Conservation (phyloP, 64 coral and sea anemone species). For the Catalaphyllia jardinei region DNA sequence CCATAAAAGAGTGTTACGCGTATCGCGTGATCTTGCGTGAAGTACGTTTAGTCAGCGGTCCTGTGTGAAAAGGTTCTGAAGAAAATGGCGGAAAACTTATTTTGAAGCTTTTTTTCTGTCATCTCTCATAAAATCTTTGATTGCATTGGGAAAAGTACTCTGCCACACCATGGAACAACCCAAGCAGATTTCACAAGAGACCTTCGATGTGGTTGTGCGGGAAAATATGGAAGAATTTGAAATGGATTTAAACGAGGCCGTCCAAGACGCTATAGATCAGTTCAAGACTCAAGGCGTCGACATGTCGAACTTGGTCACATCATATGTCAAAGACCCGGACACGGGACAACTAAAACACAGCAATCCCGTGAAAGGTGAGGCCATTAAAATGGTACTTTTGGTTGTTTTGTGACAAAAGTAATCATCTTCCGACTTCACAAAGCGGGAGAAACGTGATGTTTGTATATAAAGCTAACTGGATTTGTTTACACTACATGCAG, state of each 20-base stretch:
- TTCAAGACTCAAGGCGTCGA: conserved; percentile 86
- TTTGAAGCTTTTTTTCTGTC: neutral
- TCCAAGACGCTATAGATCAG: conserved; percentile 69
- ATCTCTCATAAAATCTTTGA: neutral
- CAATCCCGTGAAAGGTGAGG: conserved; percentile 84
- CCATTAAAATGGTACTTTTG: too few relatives aligned
- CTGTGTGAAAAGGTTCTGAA: neutral
- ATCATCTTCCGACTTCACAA: too few relatives aligned
- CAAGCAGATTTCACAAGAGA: conserved; percentile 82
- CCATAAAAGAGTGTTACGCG: neutral
- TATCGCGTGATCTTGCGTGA: neutral
- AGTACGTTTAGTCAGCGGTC: conserved; percentile 20
- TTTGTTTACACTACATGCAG: too few relatives aligned
- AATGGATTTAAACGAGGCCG: conserved; percentile 82
- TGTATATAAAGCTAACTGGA: too few relatives aligned
- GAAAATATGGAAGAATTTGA: conserved; percentile 95
- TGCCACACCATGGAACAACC: conserved; percentile 60
- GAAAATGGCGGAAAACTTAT: conserved; percentile 14
- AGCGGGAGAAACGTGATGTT: too few relatives aligned
- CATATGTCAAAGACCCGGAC: conserved; percentile 54
- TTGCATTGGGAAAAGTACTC: neutral
- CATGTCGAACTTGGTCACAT: conserved; percentile 79
- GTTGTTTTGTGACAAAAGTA: too few relatives aligned
- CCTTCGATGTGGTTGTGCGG: conserved; percentile 80
- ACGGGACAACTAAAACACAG: conserved; percentile 66